Percentiles rank a stretch among this genome's conserved stretches.
Conservation (phyloP, 2,113 vertebrate genomes). For the Malurus melanocephalus region DNA sequence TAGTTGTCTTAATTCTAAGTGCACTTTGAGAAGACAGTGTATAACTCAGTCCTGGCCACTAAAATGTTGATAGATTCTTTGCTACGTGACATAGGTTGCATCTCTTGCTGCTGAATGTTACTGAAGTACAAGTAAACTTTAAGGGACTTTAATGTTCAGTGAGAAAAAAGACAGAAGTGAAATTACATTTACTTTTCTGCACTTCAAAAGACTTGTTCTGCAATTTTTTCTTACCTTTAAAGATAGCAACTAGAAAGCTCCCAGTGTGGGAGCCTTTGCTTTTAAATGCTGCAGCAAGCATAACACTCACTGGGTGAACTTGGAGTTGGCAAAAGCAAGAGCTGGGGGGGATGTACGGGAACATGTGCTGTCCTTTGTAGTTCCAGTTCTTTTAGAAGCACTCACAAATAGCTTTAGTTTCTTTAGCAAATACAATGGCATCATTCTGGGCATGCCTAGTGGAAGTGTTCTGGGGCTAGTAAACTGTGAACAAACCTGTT, state of each 20-base stretch:
- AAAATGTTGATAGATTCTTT: background rate
- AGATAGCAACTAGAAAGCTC: background rate
- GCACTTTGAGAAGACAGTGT: background rate
- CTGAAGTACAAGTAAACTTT: background rate
- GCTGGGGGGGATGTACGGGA: constrained; percentile 46
- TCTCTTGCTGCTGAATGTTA: background rate
- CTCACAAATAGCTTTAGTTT: constrained; percentile 67
- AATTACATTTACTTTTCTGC: constrained; percentile 3
- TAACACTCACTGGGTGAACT: constrained; percentile 29
- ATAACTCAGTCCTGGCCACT: background rate
- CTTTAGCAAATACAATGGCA: constrained; percentile 71
- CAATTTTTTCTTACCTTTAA: constrained; percentile 26
- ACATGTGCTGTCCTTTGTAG: constrained; percentile 64
- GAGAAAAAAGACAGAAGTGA: background rate
- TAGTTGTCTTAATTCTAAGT: background rate
- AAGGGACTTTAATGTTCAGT: background rate
- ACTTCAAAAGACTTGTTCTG: constrained; percentile 38
- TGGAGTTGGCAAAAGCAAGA: constrained; percentile 49
- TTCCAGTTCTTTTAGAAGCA: constrained; percentile 57
- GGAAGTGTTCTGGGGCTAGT: constrained; percentile 62
- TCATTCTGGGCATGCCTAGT: constrained; percentile 75
- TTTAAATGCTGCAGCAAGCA: background rate
- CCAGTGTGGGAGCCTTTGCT: constrained; percentile 12
- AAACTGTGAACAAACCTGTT: constrained; percentile 79
- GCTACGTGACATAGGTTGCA: background rate